Conservation (phyloP, 2,797 vertebrate genomes). For the Ceryle rudis region DNA sequence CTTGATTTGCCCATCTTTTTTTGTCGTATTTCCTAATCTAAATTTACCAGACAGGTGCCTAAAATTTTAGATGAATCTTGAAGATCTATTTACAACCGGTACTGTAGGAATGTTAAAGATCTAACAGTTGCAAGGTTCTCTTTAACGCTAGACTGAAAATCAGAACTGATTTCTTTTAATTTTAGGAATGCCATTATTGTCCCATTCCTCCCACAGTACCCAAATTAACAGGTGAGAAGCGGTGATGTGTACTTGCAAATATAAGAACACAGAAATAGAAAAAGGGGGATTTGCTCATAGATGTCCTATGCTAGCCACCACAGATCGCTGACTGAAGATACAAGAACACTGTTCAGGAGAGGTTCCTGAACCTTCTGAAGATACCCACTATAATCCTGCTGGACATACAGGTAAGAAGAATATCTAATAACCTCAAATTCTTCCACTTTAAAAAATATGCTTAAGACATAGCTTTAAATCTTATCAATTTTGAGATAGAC, state of each 20-base stretch:
- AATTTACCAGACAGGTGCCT: neutral
- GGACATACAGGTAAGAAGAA: too few species aligned
- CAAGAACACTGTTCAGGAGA: neutral
- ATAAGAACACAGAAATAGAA: neutral
- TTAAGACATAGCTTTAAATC: neutral
- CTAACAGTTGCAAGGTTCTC: neutral
- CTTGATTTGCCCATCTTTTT: neutral
- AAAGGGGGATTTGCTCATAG: neutral
- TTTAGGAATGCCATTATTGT: neutral
- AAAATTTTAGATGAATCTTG: neutral
- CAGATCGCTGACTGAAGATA: neutral
- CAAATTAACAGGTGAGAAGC: neutral
- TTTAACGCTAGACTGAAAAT: neutral
- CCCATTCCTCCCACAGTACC: neutral
- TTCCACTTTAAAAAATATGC: neutral
- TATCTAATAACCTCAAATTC: neutral
- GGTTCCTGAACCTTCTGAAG: neutral
- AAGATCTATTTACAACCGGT: neutral
- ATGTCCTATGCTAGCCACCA: neutral
- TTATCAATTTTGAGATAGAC: neutral
- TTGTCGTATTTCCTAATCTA: neutral
- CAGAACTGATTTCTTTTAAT: neutral
- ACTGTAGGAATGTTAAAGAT: neutral
- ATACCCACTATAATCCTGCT: rapidly evolving
- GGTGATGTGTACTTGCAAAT: neutral